phyloP scores from a whole-genome alignment of 2,888 invertebrate genomes.

The Sesia bembeciformis region DNA sequence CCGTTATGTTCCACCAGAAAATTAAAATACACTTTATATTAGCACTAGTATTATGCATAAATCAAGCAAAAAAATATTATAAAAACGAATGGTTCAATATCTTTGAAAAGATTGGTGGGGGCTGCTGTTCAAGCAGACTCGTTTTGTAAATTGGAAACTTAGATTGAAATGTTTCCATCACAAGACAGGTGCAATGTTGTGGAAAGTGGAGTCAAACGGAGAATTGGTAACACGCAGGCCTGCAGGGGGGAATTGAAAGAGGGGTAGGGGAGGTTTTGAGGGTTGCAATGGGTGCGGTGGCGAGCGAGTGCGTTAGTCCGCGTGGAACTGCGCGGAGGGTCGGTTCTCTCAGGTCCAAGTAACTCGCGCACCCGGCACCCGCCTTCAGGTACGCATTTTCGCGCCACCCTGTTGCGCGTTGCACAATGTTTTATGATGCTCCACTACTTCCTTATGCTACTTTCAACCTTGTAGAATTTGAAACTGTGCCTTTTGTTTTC shows the following conservation, averaged over 20 bases:
- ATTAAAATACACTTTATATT: too few species aligned
- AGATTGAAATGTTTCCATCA: neutral
- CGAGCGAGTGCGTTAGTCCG: constrained; percentile 41
- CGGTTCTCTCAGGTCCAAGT: constrained; percentile 24
- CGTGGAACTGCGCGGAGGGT: constrained; percentile 58
- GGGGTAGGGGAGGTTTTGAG: constrained; percentile 16
- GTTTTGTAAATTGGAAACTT: neutral
- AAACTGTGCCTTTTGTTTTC: too few species aligned
- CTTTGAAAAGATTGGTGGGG: too few species aligned
- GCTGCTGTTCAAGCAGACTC: neutral
- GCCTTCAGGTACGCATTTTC: constrained; percentile 44
- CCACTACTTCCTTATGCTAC: neutral
- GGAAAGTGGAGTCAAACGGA: neutral
- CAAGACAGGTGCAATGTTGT: neutral
- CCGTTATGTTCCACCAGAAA: too few species aligned
- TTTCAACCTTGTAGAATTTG: too few species aligned
- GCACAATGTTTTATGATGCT: constrained; percentile 23
- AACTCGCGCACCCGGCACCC: constrained; percentile 44
- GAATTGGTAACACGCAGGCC: neutral
- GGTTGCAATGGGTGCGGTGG: constrained; percentile 8
- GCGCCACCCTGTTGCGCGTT: constrained; percentile 66
- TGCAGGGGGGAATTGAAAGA: constrained; percentile 13
- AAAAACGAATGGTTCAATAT: too few species aligned
- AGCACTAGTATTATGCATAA: too few species aligned
- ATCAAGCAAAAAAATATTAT: too few species aligned